Evolutionary conservation across 2,888 invertebrate genomes (phyloP).

Genomic region (Oligia latruncula): DNA sequence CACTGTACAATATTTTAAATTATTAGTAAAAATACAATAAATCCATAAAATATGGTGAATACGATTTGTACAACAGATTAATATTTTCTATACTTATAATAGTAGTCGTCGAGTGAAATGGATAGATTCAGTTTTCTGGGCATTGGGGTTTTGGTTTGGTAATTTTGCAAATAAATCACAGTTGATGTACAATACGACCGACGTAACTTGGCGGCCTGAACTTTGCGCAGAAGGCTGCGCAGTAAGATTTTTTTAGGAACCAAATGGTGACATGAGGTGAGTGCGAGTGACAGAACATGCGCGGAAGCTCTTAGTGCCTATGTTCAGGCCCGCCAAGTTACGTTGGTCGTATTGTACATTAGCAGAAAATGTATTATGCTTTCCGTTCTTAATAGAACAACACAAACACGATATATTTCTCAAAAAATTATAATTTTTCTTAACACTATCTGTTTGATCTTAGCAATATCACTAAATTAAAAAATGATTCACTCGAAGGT

Average conservation of each 20-base stretch:
- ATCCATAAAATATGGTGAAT: constrained; percentile 62
- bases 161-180: constrained; percentile 30
- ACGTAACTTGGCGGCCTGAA: too few species aligned
- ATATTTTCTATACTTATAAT: constrained; percentile 36
- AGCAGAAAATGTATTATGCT: constrained; percentile 16
- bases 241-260: too few species aligned
- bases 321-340: too few species aligned
- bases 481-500: constrained; percentile 4
- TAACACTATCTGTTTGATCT: not conserved
- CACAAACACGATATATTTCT: not conserved
- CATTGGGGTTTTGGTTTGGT: constrained; percentile 45
- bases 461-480: constrained; percentile 6
- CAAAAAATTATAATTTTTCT: not conserved
- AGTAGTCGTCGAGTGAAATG: constrained; percentile 44
- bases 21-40: constrained; percentile 56
- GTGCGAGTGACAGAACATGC: too few species aligned
- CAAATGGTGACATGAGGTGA: too few species aligned
- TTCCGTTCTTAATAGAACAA: constrained; percentile 4
- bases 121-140: constrained; percentile 36
- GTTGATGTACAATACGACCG: not conserved
- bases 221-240: too few species aligned
- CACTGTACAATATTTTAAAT: constrained; percentile 62
- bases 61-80: constrained; percentile 67
- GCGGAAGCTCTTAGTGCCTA: too few species aligned
- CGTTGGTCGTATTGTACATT: not conserved